Evolutionary conservation across 1,140 invertebrate species (phyloP), one percentile per base, ranked within the genome.

Genomic region (Panulirus ornatus): DNA sequence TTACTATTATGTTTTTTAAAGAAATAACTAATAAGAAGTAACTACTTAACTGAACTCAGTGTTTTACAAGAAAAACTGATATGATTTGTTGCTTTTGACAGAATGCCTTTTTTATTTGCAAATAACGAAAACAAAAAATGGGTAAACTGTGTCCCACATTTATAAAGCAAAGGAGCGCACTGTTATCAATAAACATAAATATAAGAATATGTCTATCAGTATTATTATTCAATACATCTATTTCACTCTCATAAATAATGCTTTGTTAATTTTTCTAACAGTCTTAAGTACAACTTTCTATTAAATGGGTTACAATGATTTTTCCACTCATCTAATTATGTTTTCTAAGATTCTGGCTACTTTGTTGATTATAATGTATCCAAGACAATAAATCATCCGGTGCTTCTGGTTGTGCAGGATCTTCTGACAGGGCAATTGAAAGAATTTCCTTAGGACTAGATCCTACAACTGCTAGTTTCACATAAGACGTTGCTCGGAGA

Each of bases 391-490:
- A 51, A 36, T 88, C 85, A 79, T 47, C n/a, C 30, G 85, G 75
- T 27, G 63, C 73, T 40, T 47, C 51, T 19, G 85, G 85, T 30
- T 19, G 54, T 19, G 19, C 42, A 40, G 54, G 44, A 51, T 16
- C 22, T 44, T 78, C 75, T 34, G 22, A 19, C 1, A 38, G 22
- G 47, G 19, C 27, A 40, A 38, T 5, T 5, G 36, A 34, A 3
- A 88, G 22, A n/a, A 88, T 22, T 81, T 93, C 81, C 44, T 82
- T 66, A 34, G 90, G 51, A 34, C 47, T 73, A 8, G 42, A 34
- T 3, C 90, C 90, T 34, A 91, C 40, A 58, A 91, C 87, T 47
- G 90, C 84, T 11, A 91, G 44, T 47, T 91, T 91, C 30, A 91
- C 84, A 30, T 91, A 91, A 16, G 90, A 84, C 11, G 90, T 91